Percentiles rank a stretch among this genome's conserved stretches.
phyloP scores from a whole-genome alignment of 2,888 invertebrate species.

The Acleris literana region DNA sequence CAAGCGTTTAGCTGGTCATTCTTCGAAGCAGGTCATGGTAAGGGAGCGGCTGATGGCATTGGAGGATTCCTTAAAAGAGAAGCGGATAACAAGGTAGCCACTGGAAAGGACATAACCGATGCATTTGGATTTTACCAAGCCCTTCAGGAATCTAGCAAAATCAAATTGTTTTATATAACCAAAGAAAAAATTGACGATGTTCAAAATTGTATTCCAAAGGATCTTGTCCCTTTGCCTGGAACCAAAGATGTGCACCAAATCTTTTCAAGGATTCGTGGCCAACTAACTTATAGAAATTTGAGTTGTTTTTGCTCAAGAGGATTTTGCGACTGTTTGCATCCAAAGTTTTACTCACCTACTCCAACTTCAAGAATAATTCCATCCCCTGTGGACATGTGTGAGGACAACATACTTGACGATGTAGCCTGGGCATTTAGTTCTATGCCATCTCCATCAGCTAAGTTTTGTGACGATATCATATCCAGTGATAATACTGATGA shows the following conservation, averaged over 20 bases:
- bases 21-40: conserved; percentile 12
- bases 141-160: no score
- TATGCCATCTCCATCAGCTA: no score
- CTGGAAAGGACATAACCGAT: background rate
- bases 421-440: no score
- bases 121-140: background rate
- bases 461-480: no score
- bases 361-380: conserved; percentile 4
- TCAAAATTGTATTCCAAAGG: conserved; percentile 22
- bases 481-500: conserved; percentile 2
- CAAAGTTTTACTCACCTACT: conserved; percentile 6
- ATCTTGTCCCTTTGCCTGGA: conserved; percentile 20
- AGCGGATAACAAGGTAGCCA: background rate
- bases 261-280: conserved; percentile 20
- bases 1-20: background rate
- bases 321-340: conserved; percentile 12
- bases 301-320: conserved; percentile 30
- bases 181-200: conserved; percentile 33
- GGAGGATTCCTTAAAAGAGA: conserved; percentile 2
- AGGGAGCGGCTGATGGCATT: conserved; percentile 9
- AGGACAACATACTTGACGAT: no score
- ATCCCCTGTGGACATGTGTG: no score
- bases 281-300: conserved; percentile 31
- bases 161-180: conserved; percentile 24
- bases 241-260: conserved; percentile 24